These are phyloP conservation scores for Macropis europaea DNA, from an alignment of 2,888 invertebrate genomes.

Conservation along the genomic window DNA sequence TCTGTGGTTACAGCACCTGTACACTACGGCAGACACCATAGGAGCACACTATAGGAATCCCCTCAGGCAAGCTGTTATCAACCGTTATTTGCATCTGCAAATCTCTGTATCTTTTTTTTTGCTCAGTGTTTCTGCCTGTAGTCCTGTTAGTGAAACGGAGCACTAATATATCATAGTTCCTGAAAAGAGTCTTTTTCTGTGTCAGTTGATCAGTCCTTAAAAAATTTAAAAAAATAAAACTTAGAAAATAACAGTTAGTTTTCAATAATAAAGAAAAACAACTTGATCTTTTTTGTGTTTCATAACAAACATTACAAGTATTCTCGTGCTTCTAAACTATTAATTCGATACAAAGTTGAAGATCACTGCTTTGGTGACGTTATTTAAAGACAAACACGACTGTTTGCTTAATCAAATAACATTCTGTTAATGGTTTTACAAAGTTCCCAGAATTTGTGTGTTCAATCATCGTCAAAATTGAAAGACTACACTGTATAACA, in stretches of 20 bases:
- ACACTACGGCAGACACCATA: constrained; percentile 82
- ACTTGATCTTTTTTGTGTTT: no score
- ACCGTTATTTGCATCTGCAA: constrained; percentile 77
- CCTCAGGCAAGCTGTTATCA: constrained; percentile 86
- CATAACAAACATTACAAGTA: no score
- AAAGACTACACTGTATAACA: constrained; percentile 60
- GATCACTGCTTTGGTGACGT: constrained; percentile 58
- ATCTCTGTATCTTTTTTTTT: no score
- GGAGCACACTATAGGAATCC: constrained; percentile 87
- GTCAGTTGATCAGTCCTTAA: constrained; percentile 1
- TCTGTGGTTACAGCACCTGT: constrained; percentile 89
- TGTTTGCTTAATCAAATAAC: constrained; percentile 73
- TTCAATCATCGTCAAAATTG: constrained; percentile 38
- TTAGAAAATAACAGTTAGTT: constrained; percentile 2
- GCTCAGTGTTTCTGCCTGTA: constrained; percentile 58
- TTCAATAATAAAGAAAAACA: background rate
- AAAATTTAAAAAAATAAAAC: background rate
- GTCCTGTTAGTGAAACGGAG: constrained; percentile 40
- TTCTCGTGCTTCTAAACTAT: no score
- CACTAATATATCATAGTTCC: constrained; percentile 48
- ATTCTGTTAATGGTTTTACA: constrained; percentile 47
- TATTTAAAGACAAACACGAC: constrained; percentile 68
- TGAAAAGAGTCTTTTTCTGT: constrained; percentile 35
- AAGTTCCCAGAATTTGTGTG: constrained; percentile 37
- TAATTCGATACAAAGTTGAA: no score